A percentile compares a stretch with the other conserved stretches of the same genome.
Conservation (phyloP, 1,140 invertebrate species). For the Anagrus nilaparvatae region DNA sequence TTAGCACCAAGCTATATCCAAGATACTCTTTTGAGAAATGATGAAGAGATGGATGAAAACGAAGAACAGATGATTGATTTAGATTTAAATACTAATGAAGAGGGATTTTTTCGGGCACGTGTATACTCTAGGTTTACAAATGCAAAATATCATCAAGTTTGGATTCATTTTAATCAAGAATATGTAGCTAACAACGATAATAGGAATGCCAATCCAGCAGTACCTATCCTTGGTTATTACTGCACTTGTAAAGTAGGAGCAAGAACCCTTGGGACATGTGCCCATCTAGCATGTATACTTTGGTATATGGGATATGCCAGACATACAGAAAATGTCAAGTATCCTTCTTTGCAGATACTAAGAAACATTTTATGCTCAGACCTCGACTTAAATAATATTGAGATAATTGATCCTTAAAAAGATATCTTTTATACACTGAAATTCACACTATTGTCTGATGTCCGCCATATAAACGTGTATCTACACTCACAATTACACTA, state of each 20-base stretch:
- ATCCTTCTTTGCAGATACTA: no score
- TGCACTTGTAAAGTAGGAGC: constrained; percentile 12
- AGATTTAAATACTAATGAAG: constrained; percentile 2
- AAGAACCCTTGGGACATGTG: constrained; percentile 11
- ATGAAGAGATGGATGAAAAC: constrained; percentile 12
- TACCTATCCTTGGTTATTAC: constrained; percentile 13
- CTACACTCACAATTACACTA: no score
- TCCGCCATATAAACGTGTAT: no score
- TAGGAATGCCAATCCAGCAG: neutral
- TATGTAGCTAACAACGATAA: neutral
- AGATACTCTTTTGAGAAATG: constrained; percentile 10
- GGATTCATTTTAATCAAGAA: constrained; percentile 5
- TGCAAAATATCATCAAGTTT: constrained; percentile 9
- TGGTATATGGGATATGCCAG: constrained; percentile 12
- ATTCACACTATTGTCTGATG: no score
- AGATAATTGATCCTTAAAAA: no score
- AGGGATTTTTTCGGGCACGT: constrained; percentile 2
- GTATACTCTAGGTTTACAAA: constrained; percentile 8
- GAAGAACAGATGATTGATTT: no score
- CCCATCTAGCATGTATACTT: constrained; percentile 12
- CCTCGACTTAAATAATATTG: no score
- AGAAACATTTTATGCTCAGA: no score
- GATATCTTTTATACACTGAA: no score
- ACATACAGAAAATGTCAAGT: constrained; percentile 6
- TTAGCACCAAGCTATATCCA: constrained; percentile 6